phyloP scores from a whole-genome alignment of 2,888 invertebrate species.

The Smittia aterrima region DNA sequence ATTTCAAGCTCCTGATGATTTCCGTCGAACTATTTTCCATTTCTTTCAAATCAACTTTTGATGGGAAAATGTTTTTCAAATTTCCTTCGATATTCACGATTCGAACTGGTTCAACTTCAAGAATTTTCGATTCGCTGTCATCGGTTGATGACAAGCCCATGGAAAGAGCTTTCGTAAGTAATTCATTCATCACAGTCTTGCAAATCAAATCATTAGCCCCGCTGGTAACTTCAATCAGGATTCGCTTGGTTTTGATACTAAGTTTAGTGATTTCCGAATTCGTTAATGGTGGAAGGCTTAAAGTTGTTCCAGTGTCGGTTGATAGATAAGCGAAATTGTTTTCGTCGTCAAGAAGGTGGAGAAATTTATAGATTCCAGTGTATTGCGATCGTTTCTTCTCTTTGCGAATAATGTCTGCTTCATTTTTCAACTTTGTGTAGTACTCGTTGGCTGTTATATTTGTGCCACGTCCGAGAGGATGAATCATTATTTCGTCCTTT shows the following conservation, averaged over 20 bases:
- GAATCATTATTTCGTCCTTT: conserved; percentile 64
- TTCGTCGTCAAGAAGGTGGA: conserved; percentile 75
- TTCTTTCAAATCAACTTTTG: conserved; percentile 63
- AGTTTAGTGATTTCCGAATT: conserved; percentile 82
- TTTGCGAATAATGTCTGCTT: conserved; percentile 76
- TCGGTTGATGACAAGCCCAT: conserved; percentile 52
- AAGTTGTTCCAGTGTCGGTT: conserved; percentile 64
- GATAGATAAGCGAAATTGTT: conserved; percentile 69
- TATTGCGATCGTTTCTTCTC: conserved; percentile 80
- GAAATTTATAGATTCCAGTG: conserved; percentile 80
- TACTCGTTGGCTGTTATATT: conserved; percentile 66
- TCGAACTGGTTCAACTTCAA: conserved; percentile 64
- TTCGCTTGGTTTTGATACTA: conserved; percentile 61
- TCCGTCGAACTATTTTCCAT: background rate
- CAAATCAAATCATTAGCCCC: conserved; percentile 64
- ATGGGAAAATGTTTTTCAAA: conserved; percentile 75
- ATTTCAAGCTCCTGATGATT: conserved; percentile 43
- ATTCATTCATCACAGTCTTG: conserved; percentile 64
- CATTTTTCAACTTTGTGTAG: conserved; percentile 66
- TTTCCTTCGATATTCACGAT: conserved; percentile 68
- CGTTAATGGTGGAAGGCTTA: conserved; percentile 85
- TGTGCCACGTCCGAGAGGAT: conserved; percentile 63
- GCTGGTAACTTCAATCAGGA: conserved; percentile 77
- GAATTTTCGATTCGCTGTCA: conserved; percentile 43
- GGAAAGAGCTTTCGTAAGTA: conserved; percentile 65